Percentiles rank a stretch among this genome's conserved stretches.
phyloP scores from a whole-genome alignment of 2,113 vertebrate genomes.

The Conger conger region DNA sequence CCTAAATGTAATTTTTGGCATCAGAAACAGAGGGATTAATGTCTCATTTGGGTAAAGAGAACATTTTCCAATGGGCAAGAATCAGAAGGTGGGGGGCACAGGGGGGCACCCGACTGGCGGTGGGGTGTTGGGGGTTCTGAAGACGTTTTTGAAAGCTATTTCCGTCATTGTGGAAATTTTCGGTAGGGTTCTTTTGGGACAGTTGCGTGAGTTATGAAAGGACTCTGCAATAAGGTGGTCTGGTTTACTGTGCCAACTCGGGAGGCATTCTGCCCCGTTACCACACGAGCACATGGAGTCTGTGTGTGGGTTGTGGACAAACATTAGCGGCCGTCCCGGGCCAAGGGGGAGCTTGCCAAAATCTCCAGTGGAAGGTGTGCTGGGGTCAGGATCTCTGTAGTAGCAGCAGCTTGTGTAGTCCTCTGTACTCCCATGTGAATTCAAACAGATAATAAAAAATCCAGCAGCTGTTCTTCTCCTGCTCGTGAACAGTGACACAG shows the following conservation, averaged over 20 bases:
- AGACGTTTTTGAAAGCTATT: slow-evolving; percentile 55
- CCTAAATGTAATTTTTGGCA: too few relatives aligned
- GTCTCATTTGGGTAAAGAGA: too few relatives aligned
- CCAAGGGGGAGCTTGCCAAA: slow-evolving; percentile 48
- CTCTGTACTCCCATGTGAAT: background rate
- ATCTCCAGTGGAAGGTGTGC: slow-evolving; percentile 38
- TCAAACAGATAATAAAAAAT: background rate
- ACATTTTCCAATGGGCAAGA: too few relatives aligned
- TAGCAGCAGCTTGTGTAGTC: background rate
- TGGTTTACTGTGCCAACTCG: slow-evolving; percentile 23
- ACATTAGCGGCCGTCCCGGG: slow-evolving; percentile 38
- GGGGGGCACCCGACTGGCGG: slow-evolving; percentile 48
- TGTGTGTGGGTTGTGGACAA: slow-evolving; percentile 60
- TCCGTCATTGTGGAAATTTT: slow-evolving; percentile 63
- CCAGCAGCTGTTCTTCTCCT: background rate
- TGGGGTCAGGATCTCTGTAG: background rate
- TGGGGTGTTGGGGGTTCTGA: slow-evolving; percentile 35
- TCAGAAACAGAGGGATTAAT: too few relatives aligned
- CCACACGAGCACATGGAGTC: slow-evolving; percentile 57
- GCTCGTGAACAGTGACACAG: background rate
- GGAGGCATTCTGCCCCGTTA: slow-evolving; percentile 53
- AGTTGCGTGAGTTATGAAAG: slow-evolving; percentile 49
- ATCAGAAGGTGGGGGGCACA: slow-evolving; percentile 41
- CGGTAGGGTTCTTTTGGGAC: slow-evolving; percentile 41
- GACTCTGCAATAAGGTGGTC: slow-evolving; percentile 41